Conservation (phyloP, 2,888 invertebrate species). For the Deladenus siricidicola region DNA sequence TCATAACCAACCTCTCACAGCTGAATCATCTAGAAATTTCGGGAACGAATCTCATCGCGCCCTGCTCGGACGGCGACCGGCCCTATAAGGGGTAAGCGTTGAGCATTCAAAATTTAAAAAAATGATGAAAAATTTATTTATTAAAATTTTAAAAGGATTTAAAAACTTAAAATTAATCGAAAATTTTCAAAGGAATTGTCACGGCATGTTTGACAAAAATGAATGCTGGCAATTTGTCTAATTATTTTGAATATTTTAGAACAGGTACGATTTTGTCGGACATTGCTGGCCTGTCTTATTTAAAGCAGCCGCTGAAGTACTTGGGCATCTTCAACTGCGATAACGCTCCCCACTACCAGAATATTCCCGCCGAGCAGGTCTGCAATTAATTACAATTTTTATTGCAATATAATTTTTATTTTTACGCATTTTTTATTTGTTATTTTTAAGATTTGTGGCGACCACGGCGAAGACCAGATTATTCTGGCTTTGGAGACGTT, state of each 20-base stretch:
- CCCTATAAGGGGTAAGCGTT: slow-evolving; percentile 21
- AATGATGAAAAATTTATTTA: too few species aligned
- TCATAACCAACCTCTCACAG: slow-evolving; percentile 68
- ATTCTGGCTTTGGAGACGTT: slow-evolving; percentile 72
- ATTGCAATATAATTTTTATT: too few species aligned
- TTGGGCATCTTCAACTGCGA: slow-evolving; percentile 84
- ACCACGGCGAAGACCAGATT: slow-evolving; percentile 62
- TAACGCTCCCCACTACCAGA: slow-evolving; percentile 78
- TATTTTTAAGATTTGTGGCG: slow-evolving; percentile 25
- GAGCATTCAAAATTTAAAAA: not conserved
- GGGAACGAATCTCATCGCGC: slow-evolving; percentile 84
- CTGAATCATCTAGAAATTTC: slow-evolving; percentile 83
- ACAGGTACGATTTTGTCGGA: slow-evolving; percentile 56
- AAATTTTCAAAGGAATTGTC: too few species aligned
- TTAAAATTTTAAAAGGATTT: too few species aligned
- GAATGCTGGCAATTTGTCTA: too few species aligned
- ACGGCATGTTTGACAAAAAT: too few species aligned
- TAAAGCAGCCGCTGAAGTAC: slow-evolving; percentile 73
- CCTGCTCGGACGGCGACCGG: slow-evolving; percentile 58
- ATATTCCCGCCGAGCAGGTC: slow-evolving; percentile 69
- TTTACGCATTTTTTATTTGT: too few species aligned
- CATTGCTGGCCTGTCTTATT: slow-evolving; percentile 76
- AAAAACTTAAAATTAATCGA: too few species aligned
- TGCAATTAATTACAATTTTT: not conserved
- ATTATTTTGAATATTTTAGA: too few species aligned